These are phyloP conservation scores for Linnaemya tessellans DNA, from an alignment of 2,888 invertebrate species.

Conservation along the genomic window DNA sequence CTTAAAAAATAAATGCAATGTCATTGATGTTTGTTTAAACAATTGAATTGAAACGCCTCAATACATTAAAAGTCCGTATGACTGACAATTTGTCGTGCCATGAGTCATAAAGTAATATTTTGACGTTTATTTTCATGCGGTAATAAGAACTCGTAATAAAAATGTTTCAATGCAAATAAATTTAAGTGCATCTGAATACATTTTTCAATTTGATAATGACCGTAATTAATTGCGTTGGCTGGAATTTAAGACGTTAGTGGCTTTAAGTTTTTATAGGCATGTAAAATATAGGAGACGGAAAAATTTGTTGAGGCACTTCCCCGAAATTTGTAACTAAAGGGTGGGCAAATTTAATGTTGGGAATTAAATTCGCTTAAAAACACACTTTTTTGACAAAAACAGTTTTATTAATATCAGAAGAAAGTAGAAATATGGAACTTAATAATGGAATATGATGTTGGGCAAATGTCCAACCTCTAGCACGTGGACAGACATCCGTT, in stretches of 20 bases:
- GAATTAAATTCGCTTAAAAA: too few species aligned
- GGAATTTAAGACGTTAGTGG: background rate
- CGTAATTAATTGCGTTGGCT: background rate
- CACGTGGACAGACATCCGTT: too few species aligned
- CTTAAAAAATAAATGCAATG: constrained; percentile 36
- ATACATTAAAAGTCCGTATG: constrained; percentile 24
- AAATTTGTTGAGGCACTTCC: too few species aligned
- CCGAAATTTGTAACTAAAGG: too few species aligned
- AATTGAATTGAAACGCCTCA: constrained; percentile 45
- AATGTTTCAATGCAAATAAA: background rate
- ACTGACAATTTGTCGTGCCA: constrained; percentile 8
- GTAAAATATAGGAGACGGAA: too few species aligned
- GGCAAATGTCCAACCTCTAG: too few species aligned
- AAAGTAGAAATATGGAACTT: too few species aligned
- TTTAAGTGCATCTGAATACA: constrained; percentile 13
- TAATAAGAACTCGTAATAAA: background rate
- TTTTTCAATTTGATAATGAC: constrained; percentile 1
- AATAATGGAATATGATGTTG: too few species aligned
- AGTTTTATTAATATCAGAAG: too few species aligned
- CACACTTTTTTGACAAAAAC: too few species aligned
- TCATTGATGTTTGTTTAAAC: constrained; percentile 55
- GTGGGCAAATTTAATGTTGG: too few species aligned
- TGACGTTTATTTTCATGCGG: constrained; percentile 23
- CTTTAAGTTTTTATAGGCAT: background rate
- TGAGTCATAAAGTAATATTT: constrained; percentile 50